Conservation (phyloP, 1,140 invertebrate species). For the Carcinoscorpius rotundicauda region DNA sequence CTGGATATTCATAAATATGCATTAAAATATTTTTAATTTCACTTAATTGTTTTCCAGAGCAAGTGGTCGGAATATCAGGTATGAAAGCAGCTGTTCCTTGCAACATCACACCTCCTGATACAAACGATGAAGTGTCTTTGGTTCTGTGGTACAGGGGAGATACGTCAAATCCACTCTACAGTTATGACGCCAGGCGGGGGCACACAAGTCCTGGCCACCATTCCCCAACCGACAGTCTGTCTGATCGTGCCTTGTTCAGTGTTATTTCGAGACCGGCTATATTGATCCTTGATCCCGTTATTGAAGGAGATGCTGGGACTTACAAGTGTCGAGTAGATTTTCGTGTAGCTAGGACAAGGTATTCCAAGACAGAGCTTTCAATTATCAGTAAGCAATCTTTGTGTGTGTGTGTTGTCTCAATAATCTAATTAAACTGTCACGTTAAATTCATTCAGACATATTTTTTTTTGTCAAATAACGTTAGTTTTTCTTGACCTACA, state of each 20-base stretch:
- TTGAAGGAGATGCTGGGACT: slow-evolving; percentile 66
- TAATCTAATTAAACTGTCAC: too few relatives aligned
- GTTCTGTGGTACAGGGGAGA: slow-evolving; percentile 79
- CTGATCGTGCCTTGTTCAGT: slow-evolving; percentile 17
- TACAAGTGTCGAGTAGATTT: slow-evolving; percentile 79
- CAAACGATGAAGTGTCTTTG: slow-evolving; percentile 73
- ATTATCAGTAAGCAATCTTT: too few relatives aligned
- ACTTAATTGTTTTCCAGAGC: too few relatives aligned
- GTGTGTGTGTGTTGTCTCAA: too few relatives aligned
- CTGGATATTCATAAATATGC: too few relatives aligned
- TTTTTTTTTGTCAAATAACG: too few relatives aligned
- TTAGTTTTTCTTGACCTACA: too few relatives aligned
- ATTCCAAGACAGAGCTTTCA: too few relatives aligned
- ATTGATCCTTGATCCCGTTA: slow-evolving; percentile 60
- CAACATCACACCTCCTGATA: slow-evolving; percentile 56
- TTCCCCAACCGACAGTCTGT: slow-evolving; percentile 14
- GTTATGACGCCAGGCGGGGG: slow-evolving; percentile 20
- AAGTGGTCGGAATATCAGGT: not conserved
- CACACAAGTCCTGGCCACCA: slow-evolving; percentile 18
- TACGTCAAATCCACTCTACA: slow-evolving; percentile 65
- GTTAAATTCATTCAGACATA: too few relatives aligned
- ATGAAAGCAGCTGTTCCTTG: slow-evolving; percentile 47
- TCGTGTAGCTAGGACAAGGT: slow-evolving; percentile 62
- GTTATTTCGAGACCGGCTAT: slow-evolving; percentile 37
- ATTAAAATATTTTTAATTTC: too few relatives aligned